Conservation (phyloP, 2,888 invertebrate genomes). For the Euclidia mi region DNA sequence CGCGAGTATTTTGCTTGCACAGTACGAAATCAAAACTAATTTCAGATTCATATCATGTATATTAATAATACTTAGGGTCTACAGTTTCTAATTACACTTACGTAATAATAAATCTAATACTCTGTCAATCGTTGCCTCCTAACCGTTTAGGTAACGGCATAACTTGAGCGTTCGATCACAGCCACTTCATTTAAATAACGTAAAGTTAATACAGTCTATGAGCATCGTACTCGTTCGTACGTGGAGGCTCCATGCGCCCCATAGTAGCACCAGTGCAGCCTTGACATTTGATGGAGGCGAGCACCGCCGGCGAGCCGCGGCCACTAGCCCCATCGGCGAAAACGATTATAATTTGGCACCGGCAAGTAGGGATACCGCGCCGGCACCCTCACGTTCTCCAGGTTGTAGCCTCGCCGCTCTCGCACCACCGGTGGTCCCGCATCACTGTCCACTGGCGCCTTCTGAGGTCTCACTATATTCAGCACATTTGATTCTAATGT, state of each 20-base stretch:
- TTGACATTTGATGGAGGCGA: slow-evolving; percentile 80
- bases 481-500: slow-evolving; percentile 84
- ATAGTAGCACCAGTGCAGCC: slow-evolving; percentile 75
- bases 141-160: slow-evolving; percentile 68
- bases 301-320: slow-evolving; percentile 54
- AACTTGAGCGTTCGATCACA: slow-evolving; percentile 82
- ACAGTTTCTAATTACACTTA: slow-evolving; percentile 44
- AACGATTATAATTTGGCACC: slow-evolving; percentile 80
- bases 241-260: slow-evolving; percentile 57
- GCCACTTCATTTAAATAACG: slow-evolving; percentile 81
- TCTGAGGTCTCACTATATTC: slow-evolving; percentile 75
- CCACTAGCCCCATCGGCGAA: slow-evolving; percentile 86
- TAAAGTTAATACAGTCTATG: slow-evolving; percentile 71
- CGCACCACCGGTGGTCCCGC: slow-evolving; percentile 73
- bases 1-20: not conserved
- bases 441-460: slow-evolving; percentile 62
- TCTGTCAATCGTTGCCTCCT: slow-evolving; percentile 74
- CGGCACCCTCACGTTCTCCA: slow-evolving; percentile 87
- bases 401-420: slow-evolving; percentile 84
- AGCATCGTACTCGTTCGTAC: slow-evolving; percentile 57
- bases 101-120: slow-evolving; percentile 53
- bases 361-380: slow-evolving; percentile 85
- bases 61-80: slow-evolving; percentile 31
- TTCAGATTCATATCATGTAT: slow-evolving; percentile 40
- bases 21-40: slow-evolving; percentile 33